Evolutionary conservation across 2,888 invertebrate species (phyloP).

Genomic region (Spialia ferax): DNA sequence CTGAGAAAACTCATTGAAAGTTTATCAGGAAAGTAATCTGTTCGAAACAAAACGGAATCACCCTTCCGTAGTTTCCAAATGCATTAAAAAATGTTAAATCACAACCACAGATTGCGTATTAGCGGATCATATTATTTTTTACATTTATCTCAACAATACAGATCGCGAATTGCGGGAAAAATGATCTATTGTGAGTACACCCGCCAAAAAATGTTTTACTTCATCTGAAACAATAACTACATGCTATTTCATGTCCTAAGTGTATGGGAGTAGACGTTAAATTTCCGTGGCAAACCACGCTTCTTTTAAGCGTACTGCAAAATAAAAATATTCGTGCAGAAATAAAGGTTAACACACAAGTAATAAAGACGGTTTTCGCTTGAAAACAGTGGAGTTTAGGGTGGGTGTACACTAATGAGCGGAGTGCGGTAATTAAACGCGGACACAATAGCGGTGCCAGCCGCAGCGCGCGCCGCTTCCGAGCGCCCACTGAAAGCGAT

Average conservation of each 20-base stretch:
- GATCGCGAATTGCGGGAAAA: conserved; percentile 27
- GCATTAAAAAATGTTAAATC: conserved; percentile 1
- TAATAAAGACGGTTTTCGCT: conserved; percentile 6
- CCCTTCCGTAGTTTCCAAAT: background rate
- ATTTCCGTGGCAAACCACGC: background rate
- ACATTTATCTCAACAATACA: conserved; percentile 28
- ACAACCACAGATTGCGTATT: conserved; percentile 31
- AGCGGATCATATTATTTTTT: conserved; percentile 37
- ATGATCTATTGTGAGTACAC: conserved; percentile 27
- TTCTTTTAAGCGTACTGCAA: background rate
- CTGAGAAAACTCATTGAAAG: background rate
- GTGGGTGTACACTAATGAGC: conserved; percentile 28
- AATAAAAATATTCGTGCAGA: background rate
- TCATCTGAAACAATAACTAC: background rate
- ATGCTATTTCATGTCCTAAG: background rate
- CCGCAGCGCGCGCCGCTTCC: conserved; percentile 34
- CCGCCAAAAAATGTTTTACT: background rate
- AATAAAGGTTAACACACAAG: background rate
- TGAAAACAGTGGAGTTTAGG: background rate
- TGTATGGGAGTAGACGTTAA: background rate
- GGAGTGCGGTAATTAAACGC: conserved; percentile 42
- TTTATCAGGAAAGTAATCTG: background rate
- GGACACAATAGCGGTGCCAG: conserved; percentile 44
- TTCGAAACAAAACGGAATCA: background rate
- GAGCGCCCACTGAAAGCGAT: background rate